Base-by-base conservation (phyloP, 2,888 invertebrate species). In the Parnassius apollo region DNA sequence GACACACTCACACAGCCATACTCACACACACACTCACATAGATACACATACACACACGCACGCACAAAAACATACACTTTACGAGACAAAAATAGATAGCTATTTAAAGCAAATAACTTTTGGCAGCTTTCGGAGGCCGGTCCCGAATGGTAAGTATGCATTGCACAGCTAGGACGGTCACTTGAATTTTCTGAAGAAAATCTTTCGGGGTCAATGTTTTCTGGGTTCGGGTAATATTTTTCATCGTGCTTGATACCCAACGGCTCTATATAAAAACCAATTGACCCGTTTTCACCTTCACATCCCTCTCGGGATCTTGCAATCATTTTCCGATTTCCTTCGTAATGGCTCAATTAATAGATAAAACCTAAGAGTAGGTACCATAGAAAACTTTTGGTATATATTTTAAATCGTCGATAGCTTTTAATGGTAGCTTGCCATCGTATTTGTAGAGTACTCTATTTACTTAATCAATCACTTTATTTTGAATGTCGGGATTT, bases 171-270 rank as follows among this genome's bases (percentile, higher is more conserved):
- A 62, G 82, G 83, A 2, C 83, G 74, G 10, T 70, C 66, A n/a
- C 71, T 75, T 51, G 70, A 75, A 18, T 79, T 80, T 48, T 83
- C 80, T 0, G 77, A 61, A 12, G 77, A 72, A 74, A 92, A 93
- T 64, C 91, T 76, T 45, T 91, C 87, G 2, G 93, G 93, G 60
- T 89, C 82, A 70, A 92, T 93, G 52, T 77, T 78, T 52, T 82
- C 79, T 4, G 93, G 92, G 11, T 92, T 73, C 0, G 83, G 77
- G 68, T 83, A 92, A 66, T 87, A 80, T 51, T 80, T 73, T 9
- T 80, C 78, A 67, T 92, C 91, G 44, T 82, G 71, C 65, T 92
- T 92, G 35, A 92, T 77, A 4, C 82, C 86, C 11, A 71, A 60
- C n/a, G 77, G 18, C 18, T 70, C 0, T 88, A 81, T 13, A 91